Conservation (phyloP, 2,797 vertebrate species). For the Eptatretus atami region DNA sequence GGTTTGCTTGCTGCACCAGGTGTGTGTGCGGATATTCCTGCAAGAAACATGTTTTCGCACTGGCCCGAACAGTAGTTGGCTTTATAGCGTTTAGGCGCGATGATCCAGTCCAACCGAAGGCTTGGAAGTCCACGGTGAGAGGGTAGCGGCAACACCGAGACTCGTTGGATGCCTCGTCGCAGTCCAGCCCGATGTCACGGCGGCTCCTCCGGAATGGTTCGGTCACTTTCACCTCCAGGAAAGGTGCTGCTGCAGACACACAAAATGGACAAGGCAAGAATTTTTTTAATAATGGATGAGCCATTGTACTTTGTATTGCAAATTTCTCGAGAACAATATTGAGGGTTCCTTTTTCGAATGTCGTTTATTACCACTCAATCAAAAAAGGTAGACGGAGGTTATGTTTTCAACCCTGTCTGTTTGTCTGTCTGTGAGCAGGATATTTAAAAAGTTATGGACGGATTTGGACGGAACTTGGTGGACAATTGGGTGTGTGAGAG, state of each 20-base stretch:
- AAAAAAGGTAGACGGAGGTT: neutral
- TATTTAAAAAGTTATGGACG: too few relatives aligned
- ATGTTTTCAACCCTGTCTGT: too few relatives aligned
- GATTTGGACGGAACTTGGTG: too few relatives aligned
- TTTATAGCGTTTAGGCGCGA: conserved; percentile 89
- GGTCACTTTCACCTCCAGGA: conserved; percentile 86
- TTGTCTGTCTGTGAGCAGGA: too few relatives aligned
- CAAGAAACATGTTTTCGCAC: conserved; percentile 99
- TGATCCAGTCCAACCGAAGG: conserved; percentile 98
- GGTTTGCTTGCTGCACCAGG: conserved; percentile 81
- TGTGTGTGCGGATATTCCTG: conserved; percentile 97
- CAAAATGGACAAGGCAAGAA: neutral
- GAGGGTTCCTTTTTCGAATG: neutral
- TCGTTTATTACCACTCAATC: neutral
- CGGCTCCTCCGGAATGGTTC: conserved; percentile 77
- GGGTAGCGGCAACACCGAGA: conserved; percentile 92
- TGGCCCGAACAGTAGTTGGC: conserved; percentile 98
- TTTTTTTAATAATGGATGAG: neutral
- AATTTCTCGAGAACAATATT: neutral
- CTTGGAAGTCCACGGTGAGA: conserved; percentile 86
- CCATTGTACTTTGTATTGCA: neutral
- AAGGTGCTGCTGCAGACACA: conserved; percentile 45
- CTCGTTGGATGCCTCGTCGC: conserved; percentile 78
- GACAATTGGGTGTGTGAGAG: too few relatives aligned
- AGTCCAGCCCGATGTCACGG: conserved; percentile 76